Conservation (phyloP, 2,888 invertebrate species). For the Ectemnius cavifrons region DNA sequence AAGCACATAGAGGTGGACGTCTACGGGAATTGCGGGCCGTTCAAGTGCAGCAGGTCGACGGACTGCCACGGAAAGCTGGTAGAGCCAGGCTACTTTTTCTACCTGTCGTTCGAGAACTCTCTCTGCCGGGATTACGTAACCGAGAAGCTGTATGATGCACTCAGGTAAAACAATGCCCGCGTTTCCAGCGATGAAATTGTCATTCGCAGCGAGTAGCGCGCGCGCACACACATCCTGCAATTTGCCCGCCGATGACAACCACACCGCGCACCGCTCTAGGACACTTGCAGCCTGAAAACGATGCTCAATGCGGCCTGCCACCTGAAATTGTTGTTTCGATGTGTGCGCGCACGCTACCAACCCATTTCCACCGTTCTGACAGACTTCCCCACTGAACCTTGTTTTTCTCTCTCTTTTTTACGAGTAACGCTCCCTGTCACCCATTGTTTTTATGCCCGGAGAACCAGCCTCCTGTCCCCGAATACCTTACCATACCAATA, state of each 20-base stretch:
- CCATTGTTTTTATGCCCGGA: background rate
- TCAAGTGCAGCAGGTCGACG: conserved; percentile 75
- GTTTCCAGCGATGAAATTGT: conserved; percentile 39
- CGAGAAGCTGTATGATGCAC: conserved; percentile 81
- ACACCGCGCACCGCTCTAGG: background rate
- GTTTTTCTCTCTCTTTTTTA: background rate
- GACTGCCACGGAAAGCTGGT: conserved; percentile 75
- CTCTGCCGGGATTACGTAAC: conserved; percentile 85
- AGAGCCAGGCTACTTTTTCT: conserved; percentile 84
- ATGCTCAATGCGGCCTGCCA: conserved; percentile 14
- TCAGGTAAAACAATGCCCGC: conserved; percentile 79
- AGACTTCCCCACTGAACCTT: background rate
- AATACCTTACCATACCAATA: too few relatives aligned
- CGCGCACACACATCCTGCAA: background rate
- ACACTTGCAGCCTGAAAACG: conserved; percentile 23
- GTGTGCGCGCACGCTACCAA: conserved; percentile 22
- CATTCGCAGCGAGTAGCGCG: conserved; percentile 22
- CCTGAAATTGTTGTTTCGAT: conserved; percentile 46
- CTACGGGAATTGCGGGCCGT: conserved; percentile 82
- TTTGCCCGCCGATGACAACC: conserved; percentile 27
- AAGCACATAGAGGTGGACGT: conserved; percentile 82
- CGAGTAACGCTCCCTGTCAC: background rate
- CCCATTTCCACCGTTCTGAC: conserved; percentile 11
- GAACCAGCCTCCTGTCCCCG: too few relatives aligned
- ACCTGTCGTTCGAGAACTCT: conserved; percentile 86